A percentile compares a stretch with the other conserved stretches of the same genome.
Conservation (phyloP, 1,140 invertebrate species). For the Diachasmimorpha longicaudata region DNA sequence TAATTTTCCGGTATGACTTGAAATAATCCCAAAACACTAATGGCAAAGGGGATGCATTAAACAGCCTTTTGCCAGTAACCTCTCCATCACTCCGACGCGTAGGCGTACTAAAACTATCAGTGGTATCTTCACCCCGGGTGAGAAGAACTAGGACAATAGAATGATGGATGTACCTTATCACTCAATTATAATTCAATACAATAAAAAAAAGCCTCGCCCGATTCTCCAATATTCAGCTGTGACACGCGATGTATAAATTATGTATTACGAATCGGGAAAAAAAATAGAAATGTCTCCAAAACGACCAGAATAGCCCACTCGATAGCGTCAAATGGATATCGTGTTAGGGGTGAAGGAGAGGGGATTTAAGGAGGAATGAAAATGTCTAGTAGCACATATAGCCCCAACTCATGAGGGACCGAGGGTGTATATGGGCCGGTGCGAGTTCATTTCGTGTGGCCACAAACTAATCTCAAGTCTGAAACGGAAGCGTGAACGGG, state of each 20-base stretch:
- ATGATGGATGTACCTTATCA: too few species aligned
- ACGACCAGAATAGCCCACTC: neutral
- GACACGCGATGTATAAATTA: too few species aligned
- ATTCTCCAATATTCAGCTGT: too few species aligned
- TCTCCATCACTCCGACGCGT: neutral
- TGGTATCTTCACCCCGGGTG: neutral
- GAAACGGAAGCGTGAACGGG: constrained; percentile 21
- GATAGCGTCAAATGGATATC: neutral
- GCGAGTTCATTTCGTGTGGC: constrained; percentile 31
- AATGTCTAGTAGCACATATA: neutral
- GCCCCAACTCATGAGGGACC: constrained; percentile 12
- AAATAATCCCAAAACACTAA: neutral
- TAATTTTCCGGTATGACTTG: neutral
- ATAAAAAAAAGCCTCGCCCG: too few species aligned
- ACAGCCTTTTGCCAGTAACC: neutral
- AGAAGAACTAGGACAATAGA: too few species aligned
- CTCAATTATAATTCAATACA: too few species aligned
- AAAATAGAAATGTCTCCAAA: neutral
- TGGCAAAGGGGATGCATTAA: neutral
- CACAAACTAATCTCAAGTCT: constrained; percentile 42
- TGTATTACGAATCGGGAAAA: neutral
- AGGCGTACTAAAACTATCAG: neutral
- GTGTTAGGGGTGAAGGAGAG: too few species aligned
- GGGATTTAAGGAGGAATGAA: neutral
- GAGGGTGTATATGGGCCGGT: constrained; percentile 18